Base-by-base conservation (phyloP, 2,888 invertebrate species). In the Pimpla rufipes region DNA sequence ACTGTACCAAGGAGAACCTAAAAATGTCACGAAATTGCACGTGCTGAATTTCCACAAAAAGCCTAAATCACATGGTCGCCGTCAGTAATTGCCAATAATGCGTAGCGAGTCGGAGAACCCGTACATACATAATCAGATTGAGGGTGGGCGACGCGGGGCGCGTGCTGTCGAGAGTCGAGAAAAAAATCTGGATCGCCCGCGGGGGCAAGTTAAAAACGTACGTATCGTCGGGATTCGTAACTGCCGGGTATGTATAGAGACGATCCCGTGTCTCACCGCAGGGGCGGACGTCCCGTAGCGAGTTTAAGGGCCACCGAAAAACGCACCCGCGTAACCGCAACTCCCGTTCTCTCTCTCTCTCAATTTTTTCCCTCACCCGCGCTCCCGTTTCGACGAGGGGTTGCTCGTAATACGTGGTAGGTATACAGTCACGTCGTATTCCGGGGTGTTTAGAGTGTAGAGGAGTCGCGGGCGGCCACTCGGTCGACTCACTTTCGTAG, bases 221-320 rank as follows among this genome's bases (percentile, higher is more conserved):
- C 23, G 66, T 23, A 23, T n/a, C 66, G 42, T 23, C 6, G 42
- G 23, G 42, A 59, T 47, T 29, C 55, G 71, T 79, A 52, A 59
- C 66, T 42, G 40, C 66, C 57, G 62, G 8, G 21, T 77, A 74
- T 35, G 18, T 64, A 62, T 52, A 57, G 10, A 52, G 52, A 67
- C 40, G 47, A 29, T 59, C 74, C 42, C 62, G 79, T 59, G 71
- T 52, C 37, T 80, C 83, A 78, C 80, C 80, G 50, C 83, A 83
- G 77, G 81, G 81, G 78, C 78, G 77, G 84, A 79, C 84, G 86
- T 87, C 84, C 82, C 85, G 83, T 82, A 76, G 87, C 84, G 87
- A 86, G 81, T 80, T 81, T 82, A 80, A 84, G 86, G 84, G 79
- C 85, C 75, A 84, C 84, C 79, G 82, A 78, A 23, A 23, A 66